Conservation (phyloP, 2,113 vertebrate species). For the Phyllostomus discolor region DNA sequence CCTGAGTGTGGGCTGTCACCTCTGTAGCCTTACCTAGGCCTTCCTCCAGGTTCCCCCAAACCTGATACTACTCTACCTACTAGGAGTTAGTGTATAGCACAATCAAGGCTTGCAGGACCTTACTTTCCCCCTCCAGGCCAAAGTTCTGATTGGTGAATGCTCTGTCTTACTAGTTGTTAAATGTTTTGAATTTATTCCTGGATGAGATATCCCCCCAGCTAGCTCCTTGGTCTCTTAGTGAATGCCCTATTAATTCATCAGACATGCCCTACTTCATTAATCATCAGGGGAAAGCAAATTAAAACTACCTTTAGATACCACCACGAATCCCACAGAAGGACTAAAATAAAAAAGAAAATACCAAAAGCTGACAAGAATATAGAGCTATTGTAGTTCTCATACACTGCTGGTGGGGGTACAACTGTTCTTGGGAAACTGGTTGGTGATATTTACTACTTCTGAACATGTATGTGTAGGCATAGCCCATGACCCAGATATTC, state of each 20-base stretch:
- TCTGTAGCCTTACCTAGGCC: background rate
- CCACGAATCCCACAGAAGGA: background rate
- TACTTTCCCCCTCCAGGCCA: background rate
- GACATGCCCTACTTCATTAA: background rate
- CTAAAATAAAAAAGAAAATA: background rate
- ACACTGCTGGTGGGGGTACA: background rate
- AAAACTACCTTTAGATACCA: background rate
- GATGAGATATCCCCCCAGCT: background rate
- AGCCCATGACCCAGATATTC: background rate
- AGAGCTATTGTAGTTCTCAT: background rate
- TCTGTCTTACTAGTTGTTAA: background rate
- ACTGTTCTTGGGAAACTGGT: background rate
- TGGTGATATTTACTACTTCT: background rate
- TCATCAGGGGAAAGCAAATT: background rate
- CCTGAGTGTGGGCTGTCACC: background rate
- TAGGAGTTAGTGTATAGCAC: background rate
- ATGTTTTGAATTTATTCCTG: background rate
- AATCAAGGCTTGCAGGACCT: background rate
- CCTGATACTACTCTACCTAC: background rate
- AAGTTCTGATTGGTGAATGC: background rate
- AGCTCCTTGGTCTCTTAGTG: background rate
- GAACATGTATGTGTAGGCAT: accelerated
- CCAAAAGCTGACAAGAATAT: background rate
- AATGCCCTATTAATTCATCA: background rate
- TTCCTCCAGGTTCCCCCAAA: background rate